These are phyloP conservation scores for Microcebus murinus DNA, from an alignment of 2,113 vertebrate genomes.

Conservation along the genomic window DNA sequence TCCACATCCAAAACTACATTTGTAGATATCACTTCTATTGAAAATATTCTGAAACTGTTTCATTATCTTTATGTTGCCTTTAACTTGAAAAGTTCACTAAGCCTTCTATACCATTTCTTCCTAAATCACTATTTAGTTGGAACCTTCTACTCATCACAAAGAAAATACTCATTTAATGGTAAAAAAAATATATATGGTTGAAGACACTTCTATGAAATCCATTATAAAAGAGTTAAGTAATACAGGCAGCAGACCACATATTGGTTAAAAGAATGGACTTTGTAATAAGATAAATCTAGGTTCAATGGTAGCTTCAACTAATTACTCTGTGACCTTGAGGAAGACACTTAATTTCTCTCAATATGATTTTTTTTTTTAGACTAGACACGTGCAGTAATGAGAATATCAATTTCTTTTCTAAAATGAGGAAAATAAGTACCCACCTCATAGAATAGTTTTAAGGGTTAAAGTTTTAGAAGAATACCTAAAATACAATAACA, in stretches of 20 bases:
- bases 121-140: background rate
- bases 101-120: background rate
- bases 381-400: background rate
- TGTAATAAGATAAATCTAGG: background rate
- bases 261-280: background rate
- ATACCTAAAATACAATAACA: too few species aligned
- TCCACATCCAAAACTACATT: background rate
- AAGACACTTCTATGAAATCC: background rate
- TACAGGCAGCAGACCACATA: background rate
- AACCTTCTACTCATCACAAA: background rate
- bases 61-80: background rate
- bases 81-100: background rate
- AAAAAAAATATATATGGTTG: background rate
- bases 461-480: too few species aligned
- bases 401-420: background rate
- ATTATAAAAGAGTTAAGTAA: background rate
- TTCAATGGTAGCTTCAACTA: background rate
- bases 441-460: too few species aligned
- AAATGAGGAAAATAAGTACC: background rate
- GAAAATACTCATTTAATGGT: background rate
- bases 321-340: background rate
- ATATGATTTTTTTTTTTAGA: conserved; percentile 15
- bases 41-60: background rate
- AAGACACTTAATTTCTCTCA: background rate
- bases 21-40: background rate